Conservation (phyloP, 2,888 invertebrate genomes). For the Scaptomyza polygonia region DNA sequence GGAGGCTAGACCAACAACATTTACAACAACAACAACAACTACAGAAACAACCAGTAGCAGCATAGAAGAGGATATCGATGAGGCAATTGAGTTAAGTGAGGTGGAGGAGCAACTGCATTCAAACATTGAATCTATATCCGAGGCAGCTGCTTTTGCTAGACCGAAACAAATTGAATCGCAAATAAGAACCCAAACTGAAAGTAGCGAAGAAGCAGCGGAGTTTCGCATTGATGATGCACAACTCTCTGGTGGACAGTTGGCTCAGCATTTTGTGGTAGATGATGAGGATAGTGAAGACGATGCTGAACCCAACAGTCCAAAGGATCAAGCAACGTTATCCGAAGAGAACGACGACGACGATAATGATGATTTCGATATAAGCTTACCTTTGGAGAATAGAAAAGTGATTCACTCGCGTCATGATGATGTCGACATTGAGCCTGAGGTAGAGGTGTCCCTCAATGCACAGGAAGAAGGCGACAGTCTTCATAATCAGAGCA, state of each 20-base stretch:
- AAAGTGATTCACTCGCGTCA: constrained; percentile 68
- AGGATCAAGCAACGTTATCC: constrained; percentile 13
- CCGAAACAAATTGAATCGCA: constrained; percentile 24
- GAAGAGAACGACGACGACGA: constrained; percentile 46
- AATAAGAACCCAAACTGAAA: constrained; percentile 61
- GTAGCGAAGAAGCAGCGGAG: constrained; percentile 56
- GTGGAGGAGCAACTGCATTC: constrained; percentile 68
- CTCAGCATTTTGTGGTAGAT: constrained; percentile 82
- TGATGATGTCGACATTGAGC: constrained; percentile 19
- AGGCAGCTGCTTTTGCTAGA: constrained; percentile 46
- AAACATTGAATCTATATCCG: constrained; percentile 52
- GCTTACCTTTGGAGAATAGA: constrained; percentile 62
- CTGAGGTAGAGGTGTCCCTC: constrained; percentile 2
- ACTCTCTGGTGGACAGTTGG: constrained; percentile 82
- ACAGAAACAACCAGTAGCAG: constrained; percentile 76
- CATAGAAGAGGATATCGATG: constrained; percentile 84
- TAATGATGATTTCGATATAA: constrained; percentile 72
- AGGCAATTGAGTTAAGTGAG: constrained; percentile 81
- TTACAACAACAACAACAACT: constrained; percentile 59
- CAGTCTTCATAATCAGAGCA: constrained; percentile 82
- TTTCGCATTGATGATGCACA: constrained; percentile 83
- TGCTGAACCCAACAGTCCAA: constrained; percentile 16
- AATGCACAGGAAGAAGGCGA: constrained; percentile 35
- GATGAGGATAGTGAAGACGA: constrained; percentile 67
- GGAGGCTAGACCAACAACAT: constrained; percentile 39